A percentile compares a stretch with the other conserved stretches of the same genome.
These are phyloP conservation scores for Eremobia ochroleuca DNA, from an alignment of 2,888 invertebrate species.

Conservation along the genomic window DNA sequence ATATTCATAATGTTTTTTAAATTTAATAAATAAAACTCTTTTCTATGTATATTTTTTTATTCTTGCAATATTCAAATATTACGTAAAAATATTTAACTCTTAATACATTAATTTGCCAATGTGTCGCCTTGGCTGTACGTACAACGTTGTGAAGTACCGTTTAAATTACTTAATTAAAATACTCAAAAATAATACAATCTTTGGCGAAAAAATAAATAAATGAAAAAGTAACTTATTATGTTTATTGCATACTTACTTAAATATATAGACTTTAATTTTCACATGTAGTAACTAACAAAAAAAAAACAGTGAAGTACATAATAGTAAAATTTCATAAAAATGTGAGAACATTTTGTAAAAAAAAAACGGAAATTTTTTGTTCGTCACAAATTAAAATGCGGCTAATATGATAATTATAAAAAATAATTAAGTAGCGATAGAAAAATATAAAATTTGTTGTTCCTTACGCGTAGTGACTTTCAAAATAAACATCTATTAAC, in stretches of 20 bases:
- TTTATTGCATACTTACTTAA: not conserved
- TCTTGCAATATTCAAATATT: constrained; percentile 60
- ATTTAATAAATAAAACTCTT: constrained; percentile 34
- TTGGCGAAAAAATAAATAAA: constrained; percentile 46
- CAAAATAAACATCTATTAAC: constrained; percentile 27
- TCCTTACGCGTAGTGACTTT: not conserved
- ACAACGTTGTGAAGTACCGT: constrained; percentile 15
- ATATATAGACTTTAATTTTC: not conserved
- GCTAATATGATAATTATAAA: constrained; percentile 6
- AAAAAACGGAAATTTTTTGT: not conserved
- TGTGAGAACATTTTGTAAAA: not conserved
- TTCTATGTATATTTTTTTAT: constrained; percentile 45
- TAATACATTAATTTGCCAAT: constrained; percentile 41
- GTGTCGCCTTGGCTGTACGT: constrained; percentile 17
- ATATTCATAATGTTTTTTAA: not conserved
- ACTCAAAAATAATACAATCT: constrained; percentile 58
- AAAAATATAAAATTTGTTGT: constrained; percentile 17
- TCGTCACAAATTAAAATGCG: constrained; percentile 19
- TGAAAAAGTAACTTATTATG: constrained; percentile 36
- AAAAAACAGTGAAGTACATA: not conserved
- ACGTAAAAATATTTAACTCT: constrained; percentile 62
- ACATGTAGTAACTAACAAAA: not conserved
- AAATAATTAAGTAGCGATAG: constrained; percentile 26
- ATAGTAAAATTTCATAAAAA: constrained; percentile 12
- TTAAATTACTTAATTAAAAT: constrained; percentile 35